Conservation (phyloP, 1,140 invertebrate genomes). For the Elymnias hypermnestra region DNA sequence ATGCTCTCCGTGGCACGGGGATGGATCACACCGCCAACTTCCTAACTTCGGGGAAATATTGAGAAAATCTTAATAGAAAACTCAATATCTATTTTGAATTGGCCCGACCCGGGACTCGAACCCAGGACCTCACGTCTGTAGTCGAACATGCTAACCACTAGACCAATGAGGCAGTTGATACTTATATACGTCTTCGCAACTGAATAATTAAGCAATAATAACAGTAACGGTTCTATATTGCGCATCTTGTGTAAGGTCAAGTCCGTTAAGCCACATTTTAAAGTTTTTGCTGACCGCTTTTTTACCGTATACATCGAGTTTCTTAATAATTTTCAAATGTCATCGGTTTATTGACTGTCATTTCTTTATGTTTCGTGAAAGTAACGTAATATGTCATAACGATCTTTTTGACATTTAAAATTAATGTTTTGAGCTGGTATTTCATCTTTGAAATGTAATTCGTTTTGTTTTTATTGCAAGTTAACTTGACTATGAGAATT, state of each 20-base stretch:
- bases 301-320: not conserved
- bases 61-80: no score
- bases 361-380: not conserved
- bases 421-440: not conserved
- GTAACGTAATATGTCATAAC: not conserved
- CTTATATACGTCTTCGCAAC: not conserved
- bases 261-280: slow-evolving; percentile 3
- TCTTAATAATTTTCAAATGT: not conserved
- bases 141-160: no score
- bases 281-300: not conserved
- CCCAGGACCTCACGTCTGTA: no score
- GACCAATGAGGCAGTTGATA: no score
- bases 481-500: no score
- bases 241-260: slow-evolving; percentile 11
- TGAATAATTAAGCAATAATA: not conserved
- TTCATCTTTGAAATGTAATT: no score
- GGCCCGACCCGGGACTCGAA: no score
- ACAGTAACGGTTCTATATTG: not conserved
- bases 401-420: not conserved
- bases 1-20: no score
- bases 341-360: not conserved
- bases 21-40: no score
- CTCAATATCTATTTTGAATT: no score
- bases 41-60: no score
- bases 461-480: no score